These are phyloP conservation scores for Xenops minutus DNA, from an alignment of 2,797 vertebrate species.

Conservation along the genomic window DNA sequence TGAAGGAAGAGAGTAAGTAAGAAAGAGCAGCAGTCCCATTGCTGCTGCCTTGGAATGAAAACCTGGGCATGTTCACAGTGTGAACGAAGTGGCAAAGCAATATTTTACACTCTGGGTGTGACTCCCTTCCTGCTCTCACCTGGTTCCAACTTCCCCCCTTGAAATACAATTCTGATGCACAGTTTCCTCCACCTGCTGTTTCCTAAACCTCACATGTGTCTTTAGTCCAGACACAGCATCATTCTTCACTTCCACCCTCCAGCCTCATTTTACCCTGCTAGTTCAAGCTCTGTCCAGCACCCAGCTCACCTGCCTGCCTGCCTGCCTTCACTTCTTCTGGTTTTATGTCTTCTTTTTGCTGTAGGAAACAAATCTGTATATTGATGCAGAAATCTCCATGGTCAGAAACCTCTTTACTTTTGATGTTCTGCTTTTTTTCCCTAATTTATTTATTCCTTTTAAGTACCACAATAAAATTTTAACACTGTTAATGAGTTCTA, in stretches of 20 bases:
- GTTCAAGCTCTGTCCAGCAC: not conserved
- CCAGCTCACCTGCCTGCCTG: not conserved
- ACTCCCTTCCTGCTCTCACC: conserved; percentile 32
- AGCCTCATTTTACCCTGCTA: not conserved
- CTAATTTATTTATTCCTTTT: not conserved
- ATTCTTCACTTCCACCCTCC: not conserved
- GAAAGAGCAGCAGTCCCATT: not conserved
- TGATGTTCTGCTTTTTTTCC: not conserved
- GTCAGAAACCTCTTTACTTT: not conserved
- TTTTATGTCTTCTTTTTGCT: not conserved
- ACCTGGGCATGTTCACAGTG: not conserved
- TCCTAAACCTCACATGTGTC: not conserved
- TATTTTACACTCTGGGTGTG: not conserved
- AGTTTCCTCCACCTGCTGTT: conserved; percentile 32
- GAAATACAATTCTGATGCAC: conserved; percentile 1
- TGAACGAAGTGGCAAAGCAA: not conserved
- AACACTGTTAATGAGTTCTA: not conserved
- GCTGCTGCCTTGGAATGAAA: conserved; percentile 10
- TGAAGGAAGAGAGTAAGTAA: not conserved
- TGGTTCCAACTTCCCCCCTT: conserved; percentile 13
- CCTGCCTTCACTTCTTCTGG: not conserved
- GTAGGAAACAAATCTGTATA: not conserved
- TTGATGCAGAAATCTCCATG: not conserved
- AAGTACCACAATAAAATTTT: not conserved
- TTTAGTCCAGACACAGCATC: not conserved